Evolutionary conservation across 2,888 invertebrate species (phyloP).

Genomic region (Drosophila formosana): DNA sequence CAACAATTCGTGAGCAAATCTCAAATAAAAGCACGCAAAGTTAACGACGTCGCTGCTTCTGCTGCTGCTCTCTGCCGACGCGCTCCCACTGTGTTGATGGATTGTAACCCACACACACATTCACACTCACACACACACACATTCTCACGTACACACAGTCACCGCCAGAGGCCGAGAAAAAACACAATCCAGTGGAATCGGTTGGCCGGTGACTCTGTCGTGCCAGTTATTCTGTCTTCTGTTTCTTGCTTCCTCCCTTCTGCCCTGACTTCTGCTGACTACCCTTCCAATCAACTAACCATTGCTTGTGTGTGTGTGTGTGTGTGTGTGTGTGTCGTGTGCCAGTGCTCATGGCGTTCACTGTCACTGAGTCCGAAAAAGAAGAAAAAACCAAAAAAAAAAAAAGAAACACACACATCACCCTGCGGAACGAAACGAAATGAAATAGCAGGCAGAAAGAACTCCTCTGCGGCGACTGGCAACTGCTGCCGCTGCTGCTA

Average conservation of each 20-base stretch:
- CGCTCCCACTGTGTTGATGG: constrained; percentile 59
- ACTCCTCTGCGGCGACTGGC: constrained; percentile 12
- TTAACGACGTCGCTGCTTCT: constrained; percentile 45
- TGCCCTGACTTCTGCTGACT: constrained; percentile 15
- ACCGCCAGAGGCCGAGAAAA: constrained; percentile 46
- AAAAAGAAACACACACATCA: constrained; percentile 43
- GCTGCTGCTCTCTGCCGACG: constrained; percentile 23
- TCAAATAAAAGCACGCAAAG: constrained; percentile 75
- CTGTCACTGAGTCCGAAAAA: constrained; percentile 61
- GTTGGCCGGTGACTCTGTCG: constrained; percentile 61
- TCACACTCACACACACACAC: neutral
- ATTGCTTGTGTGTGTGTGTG: constrained; percentile 28
- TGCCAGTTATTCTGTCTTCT: constrained; percentile 42
- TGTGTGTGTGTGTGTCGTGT: constrained; percentile 62
- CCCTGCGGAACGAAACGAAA: constrained; percentile 69
- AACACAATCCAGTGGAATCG: constrained; percentile 65
- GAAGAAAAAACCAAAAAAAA: constrained; percentile 41
- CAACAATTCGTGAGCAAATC: constrained; percentile 73
- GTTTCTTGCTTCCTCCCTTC: constrained; percentile 43
- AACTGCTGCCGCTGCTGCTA: constrained; percentile 17
- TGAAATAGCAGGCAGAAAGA: constrained; percentile 60
- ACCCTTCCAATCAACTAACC: constrained; percentile 32
- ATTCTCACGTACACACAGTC: constrained; percentile 12
- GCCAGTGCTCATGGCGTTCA: constrained; percentile 71
- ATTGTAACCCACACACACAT: constrained; percentile 59